A percentile compares a stretch with the other conserved stretches of the same genome.
Evolutionary conservation across 2,797 vertebrate genomes (phyloP).

Genomic region (Rhinichthys osculus): DNA sequence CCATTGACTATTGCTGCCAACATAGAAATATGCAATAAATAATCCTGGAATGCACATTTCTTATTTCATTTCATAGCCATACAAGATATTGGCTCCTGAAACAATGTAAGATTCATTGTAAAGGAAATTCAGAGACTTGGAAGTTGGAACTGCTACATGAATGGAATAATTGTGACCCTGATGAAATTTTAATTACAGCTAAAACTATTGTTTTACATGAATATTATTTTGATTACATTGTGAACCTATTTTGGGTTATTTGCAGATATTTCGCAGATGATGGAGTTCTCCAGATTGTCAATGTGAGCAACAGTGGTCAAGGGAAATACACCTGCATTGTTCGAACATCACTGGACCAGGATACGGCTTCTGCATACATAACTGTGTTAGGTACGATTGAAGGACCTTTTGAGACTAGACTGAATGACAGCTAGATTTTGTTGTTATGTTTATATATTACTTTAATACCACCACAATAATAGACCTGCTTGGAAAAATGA

Average conservation of each 20-base stretch:
- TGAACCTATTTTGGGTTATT: background rate
- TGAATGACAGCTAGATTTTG: background rate
- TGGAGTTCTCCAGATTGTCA: conserved; percentile 83
- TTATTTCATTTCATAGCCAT: background rate
- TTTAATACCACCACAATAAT: conserved; percentile 7
- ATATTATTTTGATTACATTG: background rate
- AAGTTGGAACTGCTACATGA: background rate
- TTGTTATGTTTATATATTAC: background rate
- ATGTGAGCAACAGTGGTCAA: conserved; percentile 83
- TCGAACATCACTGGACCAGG: conserved; percentile 83
- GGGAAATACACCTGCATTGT: conserved; percentile 86
- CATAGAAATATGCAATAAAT: background rate
- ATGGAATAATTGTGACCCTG: background rate
- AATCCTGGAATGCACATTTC: background rate
- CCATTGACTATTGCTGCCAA: background rate
- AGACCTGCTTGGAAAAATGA: background rate
- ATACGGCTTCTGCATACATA: conserved; percentile 74
- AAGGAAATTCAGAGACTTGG: background rate
- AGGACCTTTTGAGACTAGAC: conserved; percentile 3
- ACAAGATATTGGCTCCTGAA: background rate
- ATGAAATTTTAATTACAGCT: background rate
- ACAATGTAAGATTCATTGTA: background rate
- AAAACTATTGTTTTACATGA: background rate
- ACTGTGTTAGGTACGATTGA: conserved; percentile 83
- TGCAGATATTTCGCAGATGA: conserved; percentile 78